Conservation (phyloP, 37 sponge, comb jelly and placozoan species). For the Ianthella basta region DNA sequence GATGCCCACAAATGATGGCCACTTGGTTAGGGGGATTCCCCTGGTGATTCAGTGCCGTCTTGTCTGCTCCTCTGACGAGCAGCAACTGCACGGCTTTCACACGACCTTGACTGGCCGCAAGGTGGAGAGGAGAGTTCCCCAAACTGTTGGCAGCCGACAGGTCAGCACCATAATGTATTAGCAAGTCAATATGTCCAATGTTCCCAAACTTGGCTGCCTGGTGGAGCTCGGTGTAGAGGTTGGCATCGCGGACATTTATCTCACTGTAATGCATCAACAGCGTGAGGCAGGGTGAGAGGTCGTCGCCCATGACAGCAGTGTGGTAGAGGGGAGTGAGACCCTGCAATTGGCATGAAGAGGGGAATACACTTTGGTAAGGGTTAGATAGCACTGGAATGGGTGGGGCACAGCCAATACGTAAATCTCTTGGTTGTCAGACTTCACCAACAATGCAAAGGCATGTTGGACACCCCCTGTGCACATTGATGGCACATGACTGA, state of each 20-base stretch:
- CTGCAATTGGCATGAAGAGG: not conserved
- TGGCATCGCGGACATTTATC: slow-evolving; percentile 62
- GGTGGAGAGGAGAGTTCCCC: slow-evolving; percentile 94
- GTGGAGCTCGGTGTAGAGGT: slow-evolving; percentile 91
- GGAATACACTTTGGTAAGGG: not conserved
- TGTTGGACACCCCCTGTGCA: too few species aligned
- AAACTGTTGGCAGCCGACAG: slow-evolving; percentile 82
- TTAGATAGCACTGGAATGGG: too few species aligned
- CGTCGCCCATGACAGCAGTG: slow-evolving; percentile 80
- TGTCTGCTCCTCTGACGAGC: slow-evolving; percentile 80
- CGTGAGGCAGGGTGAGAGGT: slow-evolving; percentile 49
- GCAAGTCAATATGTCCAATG: slow-evolving; percentile 58
- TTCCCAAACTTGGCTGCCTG: slow-evolving; percentile 87
- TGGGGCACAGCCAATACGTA: too few species aligned
- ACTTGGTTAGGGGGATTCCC: slow-evolving; percentile 73
- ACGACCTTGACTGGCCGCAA: slow-evolving; percentile 81
- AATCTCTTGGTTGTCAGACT: too few species aligned
- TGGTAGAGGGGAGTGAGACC: slow-evolving; percentile 91
- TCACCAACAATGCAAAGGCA: too few species aligned
- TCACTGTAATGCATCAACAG: slow-evolving; percentile 73
- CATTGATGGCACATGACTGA: too few species aligned
- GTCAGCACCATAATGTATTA: slow-evolving; percentile 81
- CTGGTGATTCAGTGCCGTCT: slow-evolving; percentile 56
- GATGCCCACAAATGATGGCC: slow-evolving; percentile 71
- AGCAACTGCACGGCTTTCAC: slow-evolving; percentile 55